These are phyloP conservation scores for Mycalesis mineus DNA, from an alignment of 2,888 invertebrate genomes.

Conservation along the genomic window DNA sequence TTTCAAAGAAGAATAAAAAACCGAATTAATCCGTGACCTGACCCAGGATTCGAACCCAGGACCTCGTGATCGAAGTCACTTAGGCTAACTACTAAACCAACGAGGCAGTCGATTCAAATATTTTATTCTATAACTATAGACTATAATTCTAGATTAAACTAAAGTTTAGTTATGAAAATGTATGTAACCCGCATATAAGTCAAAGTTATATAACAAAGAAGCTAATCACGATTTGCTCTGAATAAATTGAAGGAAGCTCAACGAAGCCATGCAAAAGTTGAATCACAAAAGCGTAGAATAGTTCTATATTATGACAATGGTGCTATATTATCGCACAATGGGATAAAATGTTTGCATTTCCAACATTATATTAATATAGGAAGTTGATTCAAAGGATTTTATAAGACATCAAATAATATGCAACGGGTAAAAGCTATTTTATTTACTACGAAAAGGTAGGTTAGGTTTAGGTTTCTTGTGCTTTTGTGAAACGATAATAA, in stretches of 20 bases:
- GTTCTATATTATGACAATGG: no score
- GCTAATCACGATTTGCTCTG: background rate
- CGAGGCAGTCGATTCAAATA: no score
- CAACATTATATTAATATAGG: background rate
- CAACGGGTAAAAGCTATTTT: background rate
- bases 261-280: constrained; percentile 1
- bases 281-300: background rate
- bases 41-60: no score
- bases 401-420: background rate
- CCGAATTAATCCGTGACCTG: no score
- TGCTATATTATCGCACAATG: background rate
- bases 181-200: background rate
- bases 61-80: no score
- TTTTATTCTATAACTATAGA: no score
- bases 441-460: background rate
- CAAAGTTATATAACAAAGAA: background rate
- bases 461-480: background rate
- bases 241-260: background rate
- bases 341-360: background rate
- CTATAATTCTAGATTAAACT: no score
- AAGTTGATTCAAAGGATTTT: background rate
- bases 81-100: no score
- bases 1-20: no score
- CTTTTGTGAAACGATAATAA: background rate
- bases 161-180: no score